A percentile compares a stretch with the other conserved stretches of the same genome.
Evolutionary conservation across 2,797 vertebrate species (phyloP).

Genomic region (Astyanax mexicanus): DNA sequence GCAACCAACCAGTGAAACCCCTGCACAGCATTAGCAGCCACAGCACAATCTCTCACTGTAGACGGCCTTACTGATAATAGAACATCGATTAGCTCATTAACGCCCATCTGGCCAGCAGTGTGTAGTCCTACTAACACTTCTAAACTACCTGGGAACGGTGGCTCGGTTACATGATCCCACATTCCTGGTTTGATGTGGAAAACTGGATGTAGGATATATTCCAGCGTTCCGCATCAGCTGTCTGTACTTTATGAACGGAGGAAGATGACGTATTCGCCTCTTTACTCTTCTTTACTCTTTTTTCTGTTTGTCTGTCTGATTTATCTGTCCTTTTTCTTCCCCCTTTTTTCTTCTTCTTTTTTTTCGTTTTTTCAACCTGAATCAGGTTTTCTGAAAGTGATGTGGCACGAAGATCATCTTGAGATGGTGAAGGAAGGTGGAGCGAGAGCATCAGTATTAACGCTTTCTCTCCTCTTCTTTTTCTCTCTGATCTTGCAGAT

Average conservation of each 20-base stretch:
- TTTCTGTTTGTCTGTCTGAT: slow-evolving; percentile 20
- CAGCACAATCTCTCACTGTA: slow-evolving; percentile 58
- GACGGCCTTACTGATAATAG: slow-evolving; percentile 37
- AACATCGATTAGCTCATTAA: not conserved
- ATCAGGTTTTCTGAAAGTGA: slow-evolving; percentile 15
- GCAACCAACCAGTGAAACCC: slow-evolving; percentile 15
- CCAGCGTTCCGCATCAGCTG: not conserved
- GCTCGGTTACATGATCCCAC: slow-evolving; percentile 18
- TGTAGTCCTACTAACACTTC: slow-evolving; percentile 32
- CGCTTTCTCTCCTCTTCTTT: not conserved
- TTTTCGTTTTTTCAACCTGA: not conserved
- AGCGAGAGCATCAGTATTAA: not conserved
- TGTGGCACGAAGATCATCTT: not conserved
- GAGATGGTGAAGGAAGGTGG: not conserved
- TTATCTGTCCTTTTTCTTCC: slow-evolving; percentile 24
- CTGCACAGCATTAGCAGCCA: slow-evolving; percentile 37
- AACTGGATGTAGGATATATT: not conserved
- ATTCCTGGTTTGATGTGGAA: slow-evolving; percentile 5
- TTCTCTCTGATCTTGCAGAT: slow-evolving; percentile 1
- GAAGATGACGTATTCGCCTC: not conserved
- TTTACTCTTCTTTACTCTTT: slow-evolving; percentile 7
- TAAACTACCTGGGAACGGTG: slow-evolving; percentile 8
- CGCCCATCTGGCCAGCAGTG: slow-evolving; percentile 31
- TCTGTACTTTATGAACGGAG: slow-evolving; percentile 3
- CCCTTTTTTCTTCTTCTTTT: not conserved